Base-by-base conservation (phyloP, 1,140 invertebrate species). In the Drosophila novamexicana region DNA sequence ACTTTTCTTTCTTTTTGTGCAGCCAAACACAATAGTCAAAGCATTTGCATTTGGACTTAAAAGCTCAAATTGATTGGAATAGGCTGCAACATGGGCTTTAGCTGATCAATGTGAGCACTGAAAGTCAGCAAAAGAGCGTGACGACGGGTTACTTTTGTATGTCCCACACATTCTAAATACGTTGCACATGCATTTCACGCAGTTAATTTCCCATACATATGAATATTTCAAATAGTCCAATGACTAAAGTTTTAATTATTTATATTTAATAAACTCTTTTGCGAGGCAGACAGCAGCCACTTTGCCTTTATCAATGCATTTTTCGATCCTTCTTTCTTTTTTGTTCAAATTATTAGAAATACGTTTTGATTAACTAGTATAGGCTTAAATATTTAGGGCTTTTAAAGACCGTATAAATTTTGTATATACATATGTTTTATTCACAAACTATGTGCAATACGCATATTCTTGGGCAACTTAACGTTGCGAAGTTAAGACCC, bases 81-180 rank as follows among this genome's bases (percentile, higher is more conserved):
- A 18, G 49, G 45, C 42, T 12, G 36, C 22, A 37, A 16, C 36
- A 40, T n/a, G 14, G 9, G 9, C 36, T 52, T 52, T n/a, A 52
- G 40, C 32, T 9, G 5, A 52, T 52, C 36, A 7, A n/a, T 14
- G 34, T 52, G 32, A 36, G 14, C 32, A 52, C n/a, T 14, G 49
- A 29, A 42, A 57, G 37, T n/a, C 16, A 18, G 16, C 18, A 40
- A 57, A 57, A 49, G 18, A 49, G 47, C 47, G 47, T 49, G 22
- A 10, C 54, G 6, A 57, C 22, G 4, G 22, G 4, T 5, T 29
- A 29, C 22, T 50, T 29, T 12, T 50, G 0, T 16, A 36, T 14
- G 47, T 22, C 2, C 22, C 22, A 22, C 2, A 22, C 3, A 22
- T 22, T 22, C 22, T 22, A 22, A 22, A 22, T 1, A 22, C 3